Percentiles rank a stretch among this genome's conserved stretches.
phyloP scores from a whole-genome alignment of 2,113 vertebrate species.

The Chlorodrepanis virens region DNA sequence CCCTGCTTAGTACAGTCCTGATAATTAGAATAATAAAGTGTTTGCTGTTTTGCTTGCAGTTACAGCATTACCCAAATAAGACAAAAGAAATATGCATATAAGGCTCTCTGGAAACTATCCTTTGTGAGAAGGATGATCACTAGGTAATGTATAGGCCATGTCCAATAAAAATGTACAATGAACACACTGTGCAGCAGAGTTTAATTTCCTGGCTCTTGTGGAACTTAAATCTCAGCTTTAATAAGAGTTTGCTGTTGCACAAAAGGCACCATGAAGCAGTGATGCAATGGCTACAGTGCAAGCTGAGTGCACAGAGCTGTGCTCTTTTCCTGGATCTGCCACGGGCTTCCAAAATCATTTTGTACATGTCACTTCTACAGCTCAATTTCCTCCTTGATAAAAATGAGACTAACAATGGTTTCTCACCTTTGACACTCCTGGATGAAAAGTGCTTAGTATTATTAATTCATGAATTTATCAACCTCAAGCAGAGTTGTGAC shows the following conservation, averaged over 20 bases:
- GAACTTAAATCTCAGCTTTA: constrained; percentile 9
- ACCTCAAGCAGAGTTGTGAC: constrained; percentile 23
- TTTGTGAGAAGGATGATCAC: neutral
- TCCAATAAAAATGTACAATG: constrained; percentile 25
- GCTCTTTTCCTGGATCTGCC: neutral
- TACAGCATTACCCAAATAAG: neutral
- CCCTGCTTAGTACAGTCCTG: neutral
- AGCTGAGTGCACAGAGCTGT: neutral
- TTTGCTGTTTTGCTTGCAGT: neutral
- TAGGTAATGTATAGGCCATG: neutral
- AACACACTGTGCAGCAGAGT: neutral
- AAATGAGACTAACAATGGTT: constrained; percentile 8
- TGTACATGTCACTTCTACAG: neutral
- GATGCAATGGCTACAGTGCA: neutral
- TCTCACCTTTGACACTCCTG: constrained; percentile 28
- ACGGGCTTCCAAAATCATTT: neutral
- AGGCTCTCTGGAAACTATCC: neutral
- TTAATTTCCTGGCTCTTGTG: constrained; percentile 37
- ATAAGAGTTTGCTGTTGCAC: neutral
- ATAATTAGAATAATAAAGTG: neutral
- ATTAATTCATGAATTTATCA: constrained; percentile 52
- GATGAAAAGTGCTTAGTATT: constrained; percentile 26
- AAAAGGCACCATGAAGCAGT: neutral
- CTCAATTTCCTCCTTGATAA: constrained; percentile 43
- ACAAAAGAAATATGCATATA: neutral